Evolutionary conservation across 1,140 invertebrate species (phyloP).

Genomic region (Nilaparvata lugens): DNA sequence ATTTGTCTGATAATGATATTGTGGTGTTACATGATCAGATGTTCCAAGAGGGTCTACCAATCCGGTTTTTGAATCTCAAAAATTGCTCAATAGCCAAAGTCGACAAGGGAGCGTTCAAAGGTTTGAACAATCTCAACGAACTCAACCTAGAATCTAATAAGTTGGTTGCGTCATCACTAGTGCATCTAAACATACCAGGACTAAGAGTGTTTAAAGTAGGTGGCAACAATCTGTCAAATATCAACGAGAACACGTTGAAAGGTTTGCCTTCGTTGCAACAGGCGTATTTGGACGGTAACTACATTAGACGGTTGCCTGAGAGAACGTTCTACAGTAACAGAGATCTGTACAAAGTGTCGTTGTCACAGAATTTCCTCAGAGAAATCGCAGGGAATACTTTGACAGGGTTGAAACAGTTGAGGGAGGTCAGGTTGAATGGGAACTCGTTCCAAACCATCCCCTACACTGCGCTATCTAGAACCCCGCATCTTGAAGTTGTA

Average conservation of each 20-base stretch:
- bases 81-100: conserved; percentile 51
- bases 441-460: conserved; percentile 67
- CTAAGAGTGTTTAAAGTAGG: conserved; percentile 60
- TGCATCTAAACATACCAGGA: conserved; percentile 58
- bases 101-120: conserved; percentile 51
- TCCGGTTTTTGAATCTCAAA: conserved; percentile 45
- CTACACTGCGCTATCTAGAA: conserved; percentile 61
- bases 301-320: conserved; percentile 53
- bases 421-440: conserved; percentile 60
- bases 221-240: conserved; percentile 57
- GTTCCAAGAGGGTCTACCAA: conserved; percentile 49
- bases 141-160: conserved; percentile 64
- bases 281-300: conserved; percentile 55
- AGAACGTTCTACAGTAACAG: conserved; percentile 62
- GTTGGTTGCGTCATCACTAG: conserved; percentile 52
- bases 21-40: conserved; percentile 43
- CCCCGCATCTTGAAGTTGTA: conserved; percentile 54
- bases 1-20: conserved; percentile 52
- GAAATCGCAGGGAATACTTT: conserved; percentile 58
- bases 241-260: conserved; percentile 55
- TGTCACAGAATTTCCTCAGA: conserved; percentile 55
- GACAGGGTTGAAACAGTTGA: conserved; percentile 54
- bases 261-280: conserved; percentile 64
- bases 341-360: conserved; percentile 58
- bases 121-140: conserved; percentile 53